Conservation (phyloP, 2,888 invertebrate species). For the Chalcis sispes region DNA sequence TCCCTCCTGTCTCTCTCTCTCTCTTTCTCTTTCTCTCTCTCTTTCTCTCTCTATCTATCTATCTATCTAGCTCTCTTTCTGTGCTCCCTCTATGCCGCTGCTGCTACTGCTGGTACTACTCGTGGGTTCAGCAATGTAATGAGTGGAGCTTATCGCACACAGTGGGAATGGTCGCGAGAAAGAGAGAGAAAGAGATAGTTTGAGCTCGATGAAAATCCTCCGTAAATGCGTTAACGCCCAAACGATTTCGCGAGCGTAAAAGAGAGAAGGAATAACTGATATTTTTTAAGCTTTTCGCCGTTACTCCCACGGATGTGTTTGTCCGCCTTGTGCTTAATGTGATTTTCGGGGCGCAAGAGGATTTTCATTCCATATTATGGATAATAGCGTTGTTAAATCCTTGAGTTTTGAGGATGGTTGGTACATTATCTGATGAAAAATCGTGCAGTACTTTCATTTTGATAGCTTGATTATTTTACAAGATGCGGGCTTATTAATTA, state of each 20-base stretch:
- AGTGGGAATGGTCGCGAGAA: not conserved
- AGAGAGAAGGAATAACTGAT: no score
- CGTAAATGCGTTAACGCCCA: not conserved
- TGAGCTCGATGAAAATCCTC: not conserved
- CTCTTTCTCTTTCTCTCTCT: no score
- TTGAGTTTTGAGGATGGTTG: not conserved
- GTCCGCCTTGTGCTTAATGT: not conserved
- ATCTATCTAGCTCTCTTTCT: no score
- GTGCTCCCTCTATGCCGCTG: no score
- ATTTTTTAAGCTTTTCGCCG: no score
- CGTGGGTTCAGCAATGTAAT: slow-evolving; percentile 7
- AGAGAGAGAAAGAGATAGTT: not conserved
- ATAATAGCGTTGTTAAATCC: not conserved
- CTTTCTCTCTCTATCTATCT: no score
- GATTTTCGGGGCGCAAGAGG: not conserved
- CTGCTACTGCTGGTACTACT: no score
- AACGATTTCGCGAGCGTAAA: not conserved
- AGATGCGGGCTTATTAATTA: no score
- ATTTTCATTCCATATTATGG: not conserved
- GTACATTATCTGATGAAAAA: not conserved
- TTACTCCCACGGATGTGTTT: not conserved
- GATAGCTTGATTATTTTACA: no score
- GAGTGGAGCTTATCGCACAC: slow-evolving; percentile 9
- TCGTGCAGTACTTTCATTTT: no score
- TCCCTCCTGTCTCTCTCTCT: no score